A percentile compares a stretch with the other conserved stretches of the same genome.
phyloP scores from a whole-genome alignment of 2,888 invertebrate genomes.

The Cosmopolites sordidus region DNA sequence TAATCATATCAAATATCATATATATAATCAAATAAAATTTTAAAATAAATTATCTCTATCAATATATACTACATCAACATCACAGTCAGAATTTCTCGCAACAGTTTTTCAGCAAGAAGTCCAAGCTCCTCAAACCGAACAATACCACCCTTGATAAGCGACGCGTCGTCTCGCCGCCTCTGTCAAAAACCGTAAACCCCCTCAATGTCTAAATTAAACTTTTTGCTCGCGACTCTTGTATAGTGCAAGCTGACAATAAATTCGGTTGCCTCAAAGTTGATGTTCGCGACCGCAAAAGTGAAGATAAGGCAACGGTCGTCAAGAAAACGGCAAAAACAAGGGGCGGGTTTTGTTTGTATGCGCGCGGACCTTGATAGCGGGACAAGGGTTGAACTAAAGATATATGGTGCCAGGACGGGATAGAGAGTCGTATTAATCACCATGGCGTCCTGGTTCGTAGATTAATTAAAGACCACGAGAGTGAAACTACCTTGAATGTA shows the following conservation, averaged over 20 bases:
- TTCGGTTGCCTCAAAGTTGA: slow-evolving; percentile 27
- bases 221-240: slow-evolving; percentile 22
- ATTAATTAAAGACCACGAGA: slow-evolving; percentile 20
- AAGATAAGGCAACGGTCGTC: slow-evolving; percentile 24
- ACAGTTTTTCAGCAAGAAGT: too few species aligned
- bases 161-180: not conserved
- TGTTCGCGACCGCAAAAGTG: slow-evolving; percentile 26
- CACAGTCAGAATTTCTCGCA: too few species aligned
- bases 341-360: slow-evolving; percentile 26
- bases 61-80: too few species aligned
- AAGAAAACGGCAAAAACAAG: slow-evolving; percentile 28
- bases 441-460: slow-evolving; percentile 3
- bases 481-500: not conserved
- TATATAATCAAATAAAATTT: too few species aligned
- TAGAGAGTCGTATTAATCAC: slow-evolving; percentile 34
- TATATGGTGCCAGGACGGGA: slow-evolving; percentile 33
- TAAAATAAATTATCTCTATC: too few species aligned
- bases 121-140: too few species aligned
- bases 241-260: slow-evolving; percentile 26
- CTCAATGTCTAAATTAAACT: slow-evolving; percentile 27
- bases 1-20: too few species aligned
- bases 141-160: not conserved
- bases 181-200: slow-evolving; percentile 22
- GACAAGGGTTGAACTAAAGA: slow-evolving; percentile 30
- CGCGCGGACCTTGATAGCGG: slow-evolving; percentile 27